phyloP scores from a whole-genome alignment of 2,888 invertebrate genomes.

The Ichneumoninae sp. region DNA sequence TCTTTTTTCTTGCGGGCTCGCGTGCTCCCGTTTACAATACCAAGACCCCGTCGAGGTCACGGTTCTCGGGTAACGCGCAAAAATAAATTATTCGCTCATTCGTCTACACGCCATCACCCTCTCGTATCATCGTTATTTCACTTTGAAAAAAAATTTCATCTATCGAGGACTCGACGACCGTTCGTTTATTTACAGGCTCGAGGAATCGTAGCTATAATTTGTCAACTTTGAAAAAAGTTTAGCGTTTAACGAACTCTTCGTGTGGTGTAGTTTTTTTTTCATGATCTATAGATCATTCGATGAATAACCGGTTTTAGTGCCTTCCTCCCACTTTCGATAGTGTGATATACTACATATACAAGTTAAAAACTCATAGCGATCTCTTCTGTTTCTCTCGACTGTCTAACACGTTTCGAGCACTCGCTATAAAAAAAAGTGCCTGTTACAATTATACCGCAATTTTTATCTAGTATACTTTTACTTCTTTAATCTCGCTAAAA shows the following conservation, averaged over 20 bases:
- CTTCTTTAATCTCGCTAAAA: conserved; percentile 18
- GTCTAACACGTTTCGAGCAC: background rate
- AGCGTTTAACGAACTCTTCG: conserved; percentile 12
- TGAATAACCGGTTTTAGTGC: conserved; percentile 30
- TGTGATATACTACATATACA: conserved; percentile 10
- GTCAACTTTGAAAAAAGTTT: background rate
- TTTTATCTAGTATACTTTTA: conserved; percentile 17
- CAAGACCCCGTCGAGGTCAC: background rate
- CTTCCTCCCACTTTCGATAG: conserved; percentile 1
- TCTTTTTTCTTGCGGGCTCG: background rate
- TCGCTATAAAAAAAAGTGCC: conserved; percentile 28
- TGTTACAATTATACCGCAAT: conserved; percentile 28
- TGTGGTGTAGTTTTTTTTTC: conserved; percentile 10
- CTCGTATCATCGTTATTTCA: background rate
- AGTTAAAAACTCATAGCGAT: conserved; percentile 9
- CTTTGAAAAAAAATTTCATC: background rate
- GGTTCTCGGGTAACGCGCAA: conserved; percentile 16
- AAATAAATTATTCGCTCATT: conserved; percentile 44
- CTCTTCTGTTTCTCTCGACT: background rate
- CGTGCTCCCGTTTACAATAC: conserved; percentile 9
- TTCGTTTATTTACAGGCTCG: conserved; percentile 38
- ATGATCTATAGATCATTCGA: conserved; percentile 24
- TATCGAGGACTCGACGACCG: background rate
- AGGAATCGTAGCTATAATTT: background rate
- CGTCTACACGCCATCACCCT: background rate